A percentile compares a stretch with the other conserved stretches of the same genome.
phyloP scores from a whole-genome alignment of 2,113 vertebrate genomes.

The Elephantulus edwardii region DNA sequence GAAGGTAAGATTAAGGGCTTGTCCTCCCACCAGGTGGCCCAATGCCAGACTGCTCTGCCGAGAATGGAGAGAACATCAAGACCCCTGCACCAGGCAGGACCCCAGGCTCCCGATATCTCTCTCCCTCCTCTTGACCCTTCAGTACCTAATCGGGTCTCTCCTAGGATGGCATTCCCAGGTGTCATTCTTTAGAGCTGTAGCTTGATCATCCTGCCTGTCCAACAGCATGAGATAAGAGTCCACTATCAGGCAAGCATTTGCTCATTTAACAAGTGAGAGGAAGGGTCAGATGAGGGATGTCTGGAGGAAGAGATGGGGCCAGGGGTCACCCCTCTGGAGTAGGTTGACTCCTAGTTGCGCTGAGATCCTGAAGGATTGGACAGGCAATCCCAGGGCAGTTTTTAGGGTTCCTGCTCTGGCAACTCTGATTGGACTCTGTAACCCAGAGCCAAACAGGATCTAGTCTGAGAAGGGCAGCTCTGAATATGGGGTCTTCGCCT shows the following conservation, averaged over 20 bases:
- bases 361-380: not conserved
- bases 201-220: not conserved
- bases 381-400: not conserved
- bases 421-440: not conserved
- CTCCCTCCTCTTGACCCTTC: not conserved
- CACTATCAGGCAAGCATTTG: too few species aligned
- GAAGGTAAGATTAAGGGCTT: not conserved
- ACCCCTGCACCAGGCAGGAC: too few species aligned
- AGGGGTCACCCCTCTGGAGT: not conserved
- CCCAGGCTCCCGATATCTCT: too few species aligned
- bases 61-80: not conserved
- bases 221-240: not conserved
- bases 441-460: not conserved
- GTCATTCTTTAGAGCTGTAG: not conserved
- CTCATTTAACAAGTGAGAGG: not conserved
- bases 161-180: not conserved
- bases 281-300: not conserved
- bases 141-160: rapidly evolving
- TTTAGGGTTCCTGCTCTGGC: not conserved
- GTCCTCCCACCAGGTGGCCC: not conserved
- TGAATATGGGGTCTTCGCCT: not conserved
- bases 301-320: not conserved
- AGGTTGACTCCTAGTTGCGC: not conserved
- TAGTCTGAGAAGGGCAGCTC: not conserved
- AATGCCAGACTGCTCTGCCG: not conserved